phyloP scores from a whole-genome alignment of 2,113 vertebrate species.

The Pachyramphus minor region DNA sequence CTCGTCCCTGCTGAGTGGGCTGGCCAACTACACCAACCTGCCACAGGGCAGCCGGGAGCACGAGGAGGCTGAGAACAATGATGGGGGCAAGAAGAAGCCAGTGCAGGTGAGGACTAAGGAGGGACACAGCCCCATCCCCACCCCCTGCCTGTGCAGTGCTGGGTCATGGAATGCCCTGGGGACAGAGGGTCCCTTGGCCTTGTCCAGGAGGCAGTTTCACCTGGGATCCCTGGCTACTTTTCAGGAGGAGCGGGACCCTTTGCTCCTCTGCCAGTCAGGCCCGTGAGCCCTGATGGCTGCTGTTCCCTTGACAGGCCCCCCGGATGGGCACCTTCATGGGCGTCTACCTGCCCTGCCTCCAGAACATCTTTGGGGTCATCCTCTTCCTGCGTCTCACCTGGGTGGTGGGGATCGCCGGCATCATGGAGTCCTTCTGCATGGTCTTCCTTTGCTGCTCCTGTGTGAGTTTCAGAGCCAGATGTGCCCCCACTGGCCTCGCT shows the following conservation, averaged over 20 bases:
- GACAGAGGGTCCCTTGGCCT: rapidly evolving
- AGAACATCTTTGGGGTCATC: constrained; percentile 99
- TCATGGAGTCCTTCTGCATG: constrained; percentile 94
- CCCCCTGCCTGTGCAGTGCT: neutral
- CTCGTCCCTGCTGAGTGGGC: constrained; percentile 93
- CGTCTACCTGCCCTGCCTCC: constrained; percentile 95
- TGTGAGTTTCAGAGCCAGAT: constrained; percentile 75
- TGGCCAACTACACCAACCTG: constrained; percentile 97
- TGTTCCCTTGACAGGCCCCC: constrained; percentile 76
- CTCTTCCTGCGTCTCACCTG: constrained; percentile 98
- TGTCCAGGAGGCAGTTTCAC: rapidly evolving
- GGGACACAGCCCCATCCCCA: neutral
- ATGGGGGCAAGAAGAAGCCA: constrained; percentile 82
- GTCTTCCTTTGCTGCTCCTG: constrained; percentile 96
- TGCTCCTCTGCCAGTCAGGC: neutral
- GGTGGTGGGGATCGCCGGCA: constrained; percentile 94
- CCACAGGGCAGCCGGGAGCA: constrained; percentile 94
- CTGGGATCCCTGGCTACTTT: rapidly evolving
- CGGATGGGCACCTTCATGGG: constrained; percentile 98
- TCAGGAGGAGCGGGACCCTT: neutral
- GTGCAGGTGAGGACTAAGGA: constrained; percentile 68
- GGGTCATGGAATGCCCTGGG: neutral
- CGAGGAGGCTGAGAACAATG: constrained; percentile 94
- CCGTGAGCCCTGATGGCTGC: neutral
- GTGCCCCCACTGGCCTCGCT: neutral